A percentile compares a stretch with the other conserved stretches of the same genome.
Evolutionary conservation across 2,888 invertebrate genomes (phyloP).

Genomic region (Nephrotoma appendiculata): DNA sequence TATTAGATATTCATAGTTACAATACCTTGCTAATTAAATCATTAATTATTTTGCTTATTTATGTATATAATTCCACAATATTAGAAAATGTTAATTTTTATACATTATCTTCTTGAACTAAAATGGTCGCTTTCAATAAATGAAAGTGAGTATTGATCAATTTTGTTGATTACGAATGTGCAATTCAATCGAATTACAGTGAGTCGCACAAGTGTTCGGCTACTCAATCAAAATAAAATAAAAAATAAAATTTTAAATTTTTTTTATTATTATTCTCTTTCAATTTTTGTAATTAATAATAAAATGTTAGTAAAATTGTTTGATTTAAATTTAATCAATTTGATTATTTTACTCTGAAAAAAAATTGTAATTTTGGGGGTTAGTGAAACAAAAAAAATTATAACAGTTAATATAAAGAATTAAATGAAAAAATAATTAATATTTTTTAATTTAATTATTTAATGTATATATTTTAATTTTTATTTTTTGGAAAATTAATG

Average conservation of each 20-base stretch:
- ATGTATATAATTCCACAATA: no score
- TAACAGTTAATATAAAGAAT: neutral
- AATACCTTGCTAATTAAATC: neutral
- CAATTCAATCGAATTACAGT: neutral
- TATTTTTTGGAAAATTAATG: conserved; percentile 5
- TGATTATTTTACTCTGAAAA: neutral
- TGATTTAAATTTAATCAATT: neutral
- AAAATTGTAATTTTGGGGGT: neutral
- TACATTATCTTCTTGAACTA: neutral
- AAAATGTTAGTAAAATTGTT: neutral
- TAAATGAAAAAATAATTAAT: neutral
- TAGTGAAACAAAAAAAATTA: neutral
- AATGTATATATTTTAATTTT: neutral
- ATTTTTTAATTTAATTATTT: neutral
- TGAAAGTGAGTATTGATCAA: neutral
- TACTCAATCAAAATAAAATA: neutral
- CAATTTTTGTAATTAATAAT: neutral
- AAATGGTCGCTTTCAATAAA: neutral
- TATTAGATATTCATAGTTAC: neutral
- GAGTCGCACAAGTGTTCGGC: neutral
- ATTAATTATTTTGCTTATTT: neutral
- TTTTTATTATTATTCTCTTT: neutral
- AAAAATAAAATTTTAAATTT: neutral
- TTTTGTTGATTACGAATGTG: neutral
- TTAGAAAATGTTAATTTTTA: neutral